Percentiles rank a stretch among this genome's conserved stretches.
Conservation (phyloP, 2,113 vertebrate genomes). For the Passer domesticus region DNA sequence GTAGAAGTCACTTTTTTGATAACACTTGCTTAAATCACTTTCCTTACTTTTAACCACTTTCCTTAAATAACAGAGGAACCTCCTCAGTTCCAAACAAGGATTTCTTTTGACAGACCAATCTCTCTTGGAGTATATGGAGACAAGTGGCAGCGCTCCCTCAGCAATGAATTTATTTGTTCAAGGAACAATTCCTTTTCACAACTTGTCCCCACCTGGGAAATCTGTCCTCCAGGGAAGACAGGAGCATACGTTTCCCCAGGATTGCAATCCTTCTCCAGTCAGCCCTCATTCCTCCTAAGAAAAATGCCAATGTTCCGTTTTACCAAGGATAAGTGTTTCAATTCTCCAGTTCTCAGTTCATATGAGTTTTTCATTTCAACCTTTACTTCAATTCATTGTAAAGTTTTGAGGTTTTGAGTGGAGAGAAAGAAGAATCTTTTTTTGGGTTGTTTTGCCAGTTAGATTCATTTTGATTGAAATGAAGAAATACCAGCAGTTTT, state of each 20-base stretch:
- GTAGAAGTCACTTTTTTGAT: neutral
- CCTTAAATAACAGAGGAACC: neutral
- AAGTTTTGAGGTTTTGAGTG: neutral
- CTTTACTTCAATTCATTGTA: neutral
- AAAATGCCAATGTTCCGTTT: neutral
- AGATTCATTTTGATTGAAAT: neutral
- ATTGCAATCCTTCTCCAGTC: neutral
- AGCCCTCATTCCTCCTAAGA: neutral
- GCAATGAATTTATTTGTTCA: neutral
- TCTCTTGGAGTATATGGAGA: neutral
- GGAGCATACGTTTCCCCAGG: neutral
- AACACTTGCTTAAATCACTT: neutral
- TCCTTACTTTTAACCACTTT: neutral
- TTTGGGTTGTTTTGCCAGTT: accelerated
- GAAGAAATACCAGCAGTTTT: neutral
- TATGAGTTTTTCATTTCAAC: neutral
- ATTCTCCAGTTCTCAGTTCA: neutral
- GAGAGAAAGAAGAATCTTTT: neutral
- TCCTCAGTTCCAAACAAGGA: neutral
- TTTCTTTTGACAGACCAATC: neutral
- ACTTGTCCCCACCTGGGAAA: neutral
- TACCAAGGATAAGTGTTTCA: neutral
- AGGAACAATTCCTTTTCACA: neutral
- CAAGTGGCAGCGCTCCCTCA: neutral
- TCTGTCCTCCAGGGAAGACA: neutral